Base-by-base conservation (phyloP, 2,113 vertebrate species). In the Hyaena hyaena region DNA sequence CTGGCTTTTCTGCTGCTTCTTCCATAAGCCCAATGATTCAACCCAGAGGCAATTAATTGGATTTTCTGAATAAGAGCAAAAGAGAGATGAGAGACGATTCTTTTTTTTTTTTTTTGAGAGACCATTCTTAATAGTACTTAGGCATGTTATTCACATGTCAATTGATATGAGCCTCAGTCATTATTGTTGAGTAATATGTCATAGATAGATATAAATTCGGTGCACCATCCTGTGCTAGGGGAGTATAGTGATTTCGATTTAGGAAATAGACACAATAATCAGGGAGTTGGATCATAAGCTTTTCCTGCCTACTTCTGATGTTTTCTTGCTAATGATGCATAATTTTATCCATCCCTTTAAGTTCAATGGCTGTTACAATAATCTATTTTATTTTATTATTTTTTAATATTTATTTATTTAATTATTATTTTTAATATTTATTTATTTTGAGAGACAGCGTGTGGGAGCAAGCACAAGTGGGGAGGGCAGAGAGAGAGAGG, bases 31-130 rank as follows among this genome's bases (percentile, higher is more conserved):
- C 55, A n/a, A 7, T 53, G 43, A 94, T 95, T 88, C 35, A 92
- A 61, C 61, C 33, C 14, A 53, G 93, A 97, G 61, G 33, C 53
- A 58, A 31, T 92, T 76, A 76, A 88, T 80, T 92, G 87, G 63
- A n/a, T 91, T 88, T 92, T 95, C 77, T 55, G 23, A 79, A 92
- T 7, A 92, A 79, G 10, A 93, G 26, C 45, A 96, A 95, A 96
- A 55, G 21, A 68, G 21, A 69, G 39, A 50, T 43, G 77, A 74
- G 24, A 92, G 24, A 69, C 16, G 31, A 82, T 43, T 61, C 66
- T 48, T 83, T 39, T 39, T 39, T 39, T 3, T 39, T 39, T 39
- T 39, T 39, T 39, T 39, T 43, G 77, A 74, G 24, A 92, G 24
- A 69, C 12, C n/a, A 82, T 43, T 61, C 66, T 48, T 83, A 82